Evolutionary conservation across 2,888 invertebrate species (phyloP), one percentile per base, ranked within the genome.

Genomic region (Tenthredo amoena): DNA sequence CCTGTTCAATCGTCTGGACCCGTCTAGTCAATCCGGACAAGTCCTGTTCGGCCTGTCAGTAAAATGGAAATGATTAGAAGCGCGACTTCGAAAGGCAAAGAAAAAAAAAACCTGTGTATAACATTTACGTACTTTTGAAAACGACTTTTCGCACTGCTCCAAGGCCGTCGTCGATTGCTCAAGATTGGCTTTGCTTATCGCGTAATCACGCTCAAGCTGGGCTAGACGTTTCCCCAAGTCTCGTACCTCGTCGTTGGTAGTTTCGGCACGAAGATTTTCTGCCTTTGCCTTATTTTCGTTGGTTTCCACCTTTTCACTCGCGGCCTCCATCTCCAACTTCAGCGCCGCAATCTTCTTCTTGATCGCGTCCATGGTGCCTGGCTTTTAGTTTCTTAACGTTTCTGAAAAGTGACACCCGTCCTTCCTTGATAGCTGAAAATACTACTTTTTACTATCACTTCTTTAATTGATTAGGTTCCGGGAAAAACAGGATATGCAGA

Each of bases 151-250:
- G 94, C 97, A 98, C 94, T 98, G 98, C 94, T 99, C 99, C 91
- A 99, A 95, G 94, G 98, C 98, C 92, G 97, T 96, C 94, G 98
- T 98, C 93, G 98, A 98, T 93, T 97, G 97, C 90, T 98, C 97
- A 91, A 99, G 96, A 91, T 96, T 96, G 93, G 97, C 97, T 95
- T 99, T 99, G 94, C 97, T 96, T 90, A 96, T 95, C 92, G 96
- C 96, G 92, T 98, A 96, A 95, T 99, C 99, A 91, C 96, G 97
- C 94, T 99, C 99, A 89, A 99, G 97, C 94, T 98, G 98, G 89
- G 96, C 95, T 93, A 98, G 97, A 95, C 98, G 99, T 96, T 99
- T 99, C 94, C 98, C 97, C 93, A 99, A 96, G 91, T 98, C 98
- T 92, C 97, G 97, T 90, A 99, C 97, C 94, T 99, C 99, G 95